Evolutionary conservation across 2,113 vertebrate genomes (phyloP).

Genomic region (Pipa parva): DNA sequence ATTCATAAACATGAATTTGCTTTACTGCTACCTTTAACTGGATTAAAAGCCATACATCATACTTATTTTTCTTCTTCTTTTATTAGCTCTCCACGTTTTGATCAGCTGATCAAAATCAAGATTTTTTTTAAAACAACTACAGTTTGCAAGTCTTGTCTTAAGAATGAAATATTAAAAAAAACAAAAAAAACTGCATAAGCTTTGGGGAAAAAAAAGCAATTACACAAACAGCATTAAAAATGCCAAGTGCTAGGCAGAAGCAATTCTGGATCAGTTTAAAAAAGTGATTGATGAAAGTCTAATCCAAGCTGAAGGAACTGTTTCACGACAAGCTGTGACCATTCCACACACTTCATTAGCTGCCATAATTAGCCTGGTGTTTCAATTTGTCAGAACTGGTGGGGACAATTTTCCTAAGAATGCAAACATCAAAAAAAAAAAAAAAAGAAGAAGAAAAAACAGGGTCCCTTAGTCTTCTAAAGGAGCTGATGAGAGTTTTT

Average conservation of each 20-base stretch:
- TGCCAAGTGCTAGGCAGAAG: slow-evolving; percentile 69
- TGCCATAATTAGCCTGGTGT: slow-evolving; percentile 92
- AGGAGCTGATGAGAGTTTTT: slow-evolving; percentile 80
- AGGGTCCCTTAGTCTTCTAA: slow-evolving; percentile 79
- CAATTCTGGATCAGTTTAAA: slow-evolving; percentile 83
- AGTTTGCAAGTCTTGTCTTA: slow-evolving; percentile 59
- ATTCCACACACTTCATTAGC: slow-evolving; percentile 95
- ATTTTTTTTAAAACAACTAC: slow-evolving; percentile 59
- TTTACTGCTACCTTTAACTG: slow-evolving; percentile 61
- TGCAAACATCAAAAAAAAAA: slow-evolving; percentile 75
- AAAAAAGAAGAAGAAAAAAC: slow-evolving; percentile 40
- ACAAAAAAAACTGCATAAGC: slow-evolving; percentile 69
- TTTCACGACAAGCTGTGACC: slow-evolving; percentile 85
- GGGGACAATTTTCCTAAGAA: slow-evolving; percentile 84
- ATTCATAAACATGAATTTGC: slow-evolving; percentile 59
- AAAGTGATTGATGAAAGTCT: slow-evolving; percentile 92
- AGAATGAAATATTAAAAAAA: slow-evolving; percentile 73
- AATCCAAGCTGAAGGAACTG: slow-evolving; percentile 89
- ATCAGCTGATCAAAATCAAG: slow-evolving; percentile 63
- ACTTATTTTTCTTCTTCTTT: slow-evolving; percentile 62
- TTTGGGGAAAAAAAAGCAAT: slow-evolving; percentile 75
- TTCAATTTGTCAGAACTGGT: slow-evolving; percentile 90
- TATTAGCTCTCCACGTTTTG: slow-evolving; percentile 65
- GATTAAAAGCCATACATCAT: slow-evolving; percentile 62
- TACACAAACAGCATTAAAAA: slow-evolving; percentile 80